A percentile compares a stretch with the other conserved stretches of the same genome.
phyloP scores from a whole-genome alignment of 2,113 vertebrate genomes.

The Lucifuga dentata region DNA sequence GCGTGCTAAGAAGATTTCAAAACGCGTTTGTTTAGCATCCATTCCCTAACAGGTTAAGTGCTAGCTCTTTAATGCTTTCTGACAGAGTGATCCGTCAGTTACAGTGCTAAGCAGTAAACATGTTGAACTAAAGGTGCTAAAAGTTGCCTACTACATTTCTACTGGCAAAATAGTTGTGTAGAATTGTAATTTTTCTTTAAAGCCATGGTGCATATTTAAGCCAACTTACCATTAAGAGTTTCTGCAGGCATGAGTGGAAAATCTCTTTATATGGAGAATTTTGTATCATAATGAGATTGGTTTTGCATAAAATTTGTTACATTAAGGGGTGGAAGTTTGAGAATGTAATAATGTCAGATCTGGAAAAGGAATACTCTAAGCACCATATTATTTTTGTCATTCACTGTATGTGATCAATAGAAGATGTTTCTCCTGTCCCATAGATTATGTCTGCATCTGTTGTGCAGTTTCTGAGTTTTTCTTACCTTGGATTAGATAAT shows the following conservation, averaged over 20 bases:
- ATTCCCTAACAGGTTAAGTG: conserved; percentile 47
- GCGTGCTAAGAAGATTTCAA: conserved; percentile 61
- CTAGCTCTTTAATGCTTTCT: conserved; percentile 53
- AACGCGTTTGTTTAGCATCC: conserved; percentile 60
- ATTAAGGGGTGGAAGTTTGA: conserved; percentile 7
- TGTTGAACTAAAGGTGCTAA: conserved; percentile 39
- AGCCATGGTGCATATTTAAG: conserved; percentile 29
- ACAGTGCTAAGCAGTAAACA: conserved; percentile 31
- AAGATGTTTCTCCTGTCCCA: conserved; percentile 45
- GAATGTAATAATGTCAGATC: conserved; percentile 10
- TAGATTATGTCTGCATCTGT: conserved; percentile 29
- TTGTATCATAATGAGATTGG: conserved; percentile 17
- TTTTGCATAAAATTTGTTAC: conserved; percentile 1
- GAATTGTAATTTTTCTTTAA: conserved; percentile 16
- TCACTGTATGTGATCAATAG: conserved; percentile 25
- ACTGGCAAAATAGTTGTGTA: conserved; percentile 43
- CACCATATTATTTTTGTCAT: conserved; percentile 31
- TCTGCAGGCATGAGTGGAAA: conserved; percentile 37
- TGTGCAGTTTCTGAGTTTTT: conserved; percentile 57
- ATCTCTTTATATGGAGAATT: conserved; percentile 3
- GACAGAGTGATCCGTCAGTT: conserved; percentile 64
- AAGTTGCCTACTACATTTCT: conserved; percentile 43
- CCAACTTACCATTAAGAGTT: conserved; percentile 17
- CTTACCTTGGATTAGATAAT: conserved; percentile 76
- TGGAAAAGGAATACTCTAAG: conserved; percentile 35